These are phyloP conservation scores for Sialia sialis DNA, from an alignment of 2,113 vertebrate genomes.

Conservation along the genomic window DNA sequence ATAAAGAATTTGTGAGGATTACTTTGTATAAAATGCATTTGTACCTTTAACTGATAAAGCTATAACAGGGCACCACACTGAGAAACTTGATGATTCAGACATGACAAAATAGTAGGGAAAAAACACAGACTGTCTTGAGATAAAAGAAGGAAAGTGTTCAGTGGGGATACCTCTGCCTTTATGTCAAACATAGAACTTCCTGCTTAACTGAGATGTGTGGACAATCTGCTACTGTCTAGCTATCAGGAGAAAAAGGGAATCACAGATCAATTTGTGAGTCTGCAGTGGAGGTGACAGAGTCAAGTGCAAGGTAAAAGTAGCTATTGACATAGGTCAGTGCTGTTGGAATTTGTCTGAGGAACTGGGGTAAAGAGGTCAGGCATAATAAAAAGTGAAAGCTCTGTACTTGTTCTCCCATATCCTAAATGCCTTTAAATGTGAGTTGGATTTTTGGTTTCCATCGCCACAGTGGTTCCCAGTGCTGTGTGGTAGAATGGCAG, in stretches of 20 bases:
- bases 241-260: background rate
- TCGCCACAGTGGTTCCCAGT: background rate
- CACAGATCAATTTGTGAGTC: background rate
- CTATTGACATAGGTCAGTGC: conserved; percentile 12
- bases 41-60: background rate
- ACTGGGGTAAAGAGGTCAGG: background rate
- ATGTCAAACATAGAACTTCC: background rate
- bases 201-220: background rate
- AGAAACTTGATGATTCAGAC: background rate
- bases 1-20: background rate
- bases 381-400: background rate
- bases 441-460: background rate
- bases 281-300: background rate
- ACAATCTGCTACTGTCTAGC: background rate
- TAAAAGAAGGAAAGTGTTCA: background rate
- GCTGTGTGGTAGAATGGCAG: background rate
- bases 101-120: background rate
- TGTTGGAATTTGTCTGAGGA: background rate
- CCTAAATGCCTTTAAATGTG: background rate
- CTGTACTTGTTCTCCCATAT: background rate
- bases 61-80: background rate
- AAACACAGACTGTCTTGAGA: background rate
- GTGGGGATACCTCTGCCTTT: background rate
- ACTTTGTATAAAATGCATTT: background rate
- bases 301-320: background rate